Evolutionary conservation across 2,113 vertebrate species (phyloP), one percentile per base, ranked within the genome.

Genomic region (Solea senegalensis): DNA sequence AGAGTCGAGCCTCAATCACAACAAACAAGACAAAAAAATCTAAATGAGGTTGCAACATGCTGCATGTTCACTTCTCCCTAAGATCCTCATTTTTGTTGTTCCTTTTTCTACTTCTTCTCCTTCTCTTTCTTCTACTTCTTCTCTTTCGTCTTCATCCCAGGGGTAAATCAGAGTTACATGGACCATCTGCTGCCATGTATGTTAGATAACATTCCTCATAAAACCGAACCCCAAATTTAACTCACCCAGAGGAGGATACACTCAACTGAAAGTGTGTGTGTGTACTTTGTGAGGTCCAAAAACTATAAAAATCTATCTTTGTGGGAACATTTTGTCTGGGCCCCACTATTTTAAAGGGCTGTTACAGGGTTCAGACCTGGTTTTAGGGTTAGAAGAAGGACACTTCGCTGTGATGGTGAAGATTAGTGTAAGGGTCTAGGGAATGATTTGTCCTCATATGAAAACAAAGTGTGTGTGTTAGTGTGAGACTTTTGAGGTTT

Each of bases 1-100:
- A 9, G 10, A 76, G 73, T 78, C 78, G 81, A 85, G 76, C 48
- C 55, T 71, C 70, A 82, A 81, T 85, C 78, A 86, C 69, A 87
- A 84, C 76, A 86, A 85, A 80, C 63, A 55, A 75, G 61, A 81
- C 80, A 78, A 66, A 68, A 21, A 74, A 78, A 69, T 74, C 34
- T 46, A 72, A 82, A 66, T 34, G 49, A 63, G 65, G 53, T 87
- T 86, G 79, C 84, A 72, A 88, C 77, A 86, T 40, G 46, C 48
- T 72, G 56, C 51, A 74, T 71, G 65, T 81, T 73, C 26, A 15
- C 49, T 74, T 61, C 58, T 51, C 12, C 28, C 44, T 54, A 69
- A 62, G 64, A 75, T 65, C 55, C 10, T 63, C 43, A 11, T 9
- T 15, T 58, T 48, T 48, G 3, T 6, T 34, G 2, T 5, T 34